These are phyloP conservation scores for Pseudonaja textilis DNA, from an alignment of 2,113 vertebrate genomes.

Conservation along the genomic window DNA sequence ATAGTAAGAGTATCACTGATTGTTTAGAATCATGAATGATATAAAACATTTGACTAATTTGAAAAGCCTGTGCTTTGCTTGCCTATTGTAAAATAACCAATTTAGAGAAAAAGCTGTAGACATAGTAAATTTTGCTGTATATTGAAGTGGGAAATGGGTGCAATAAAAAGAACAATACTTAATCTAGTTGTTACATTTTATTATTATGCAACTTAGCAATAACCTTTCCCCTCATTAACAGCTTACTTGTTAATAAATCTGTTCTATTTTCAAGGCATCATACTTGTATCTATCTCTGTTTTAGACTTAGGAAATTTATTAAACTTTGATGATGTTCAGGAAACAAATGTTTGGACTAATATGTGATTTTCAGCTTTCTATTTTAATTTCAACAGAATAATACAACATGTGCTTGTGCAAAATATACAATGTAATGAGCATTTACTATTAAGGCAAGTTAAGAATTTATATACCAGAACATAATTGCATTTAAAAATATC, in stretches of 20 bases:
- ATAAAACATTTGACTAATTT: neutral
- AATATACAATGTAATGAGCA: neutral
- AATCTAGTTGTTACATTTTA: slow-evolving; percentile 33
- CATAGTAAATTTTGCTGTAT: slow-evolving; percentile 1
- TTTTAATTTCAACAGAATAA: slow-evolving; percentile 16
- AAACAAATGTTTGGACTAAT: neutral
- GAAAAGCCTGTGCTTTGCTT: neutral
- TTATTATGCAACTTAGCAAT: slow-evolving; percentile 39
- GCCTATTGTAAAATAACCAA: neutral
- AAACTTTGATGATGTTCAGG: slow-evolving; percentile 24
- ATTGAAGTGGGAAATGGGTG: slow-evolving; percentile 35
- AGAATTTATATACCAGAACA: neutral
- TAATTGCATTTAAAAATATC: neutral
- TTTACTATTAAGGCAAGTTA: neutral
- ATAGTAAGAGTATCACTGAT: neutral
- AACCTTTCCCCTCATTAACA: slow-evolving; percentile 2
- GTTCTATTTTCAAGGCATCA: neutral
- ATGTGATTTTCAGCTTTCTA: neutral
- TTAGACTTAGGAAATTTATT: slow-evolving; percentile 10
- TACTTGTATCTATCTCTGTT: slow-evolving; percentile 11
- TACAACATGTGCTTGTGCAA: slow-evolving; percentile 9
- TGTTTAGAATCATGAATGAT: neutral
- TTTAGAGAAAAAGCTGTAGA: neutral
- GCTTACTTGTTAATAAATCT: slow-evolving; percentile 2
- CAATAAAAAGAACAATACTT: slow-evolving; percentile 11